Base-by-base conservation (phyloP, 1,140 invertebrate genomes). In the Triops longicaudatus region DNA sequence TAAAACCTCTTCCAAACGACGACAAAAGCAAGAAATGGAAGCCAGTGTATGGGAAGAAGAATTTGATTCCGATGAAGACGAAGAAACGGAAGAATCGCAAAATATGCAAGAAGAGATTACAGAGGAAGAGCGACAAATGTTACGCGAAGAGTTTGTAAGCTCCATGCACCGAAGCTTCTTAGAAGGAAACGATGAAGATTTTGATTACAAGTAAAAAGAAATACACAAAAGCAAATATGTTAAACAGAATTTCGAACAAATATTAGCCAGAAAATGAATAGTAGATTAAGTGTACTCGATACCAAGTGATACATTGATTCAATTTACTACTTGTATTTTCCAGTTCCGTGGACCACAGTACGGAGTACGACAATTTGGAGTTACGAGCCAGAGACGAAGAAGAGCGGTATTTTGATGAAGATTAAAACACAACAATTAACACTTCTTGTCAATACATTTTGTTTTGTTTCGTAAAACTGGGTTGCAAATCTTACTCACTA, bases 101-200 rank as follows among this genome's bases (percentile, higher is more conserved):
- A 80, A 78, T 79, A 80, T 71, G 26, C 31, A 78, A 42, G 4
- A 11, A 26, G 75, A 76, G 71, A 77, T 79, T 17, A 71, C 78
- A 37, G 72, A 79, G 17, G 78, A 81, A 76, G 42, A 80, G 31
- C 76, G 80, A 72, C 78, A 81, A 43, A 81, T 94, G n/a, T 82
- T 96, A 1, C 87, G 88, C 78, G 87, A 93, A 81, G 95, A 97
- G 84, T 97, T 97, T 83, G 84, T 93, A 17, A 90, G 91, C 50
- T 88, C 91, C 79, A 97, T 98, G 95, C 92, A 95, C 83, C 88
- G 90, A 80, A 91, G 88, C 82, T 98, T 97, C 84, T 82, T 97
- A 37, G 88, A 91, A 80, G 95, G 95, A 0, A 89, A 90, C 82
- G 95, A 97, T 85, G 80, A 81, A 71, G 90, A 93, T 80, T 92